Base-by-base conservation (phyloP, 2,797 vertebrate genomes). In the Semotilus atromaculatus region DNA sequence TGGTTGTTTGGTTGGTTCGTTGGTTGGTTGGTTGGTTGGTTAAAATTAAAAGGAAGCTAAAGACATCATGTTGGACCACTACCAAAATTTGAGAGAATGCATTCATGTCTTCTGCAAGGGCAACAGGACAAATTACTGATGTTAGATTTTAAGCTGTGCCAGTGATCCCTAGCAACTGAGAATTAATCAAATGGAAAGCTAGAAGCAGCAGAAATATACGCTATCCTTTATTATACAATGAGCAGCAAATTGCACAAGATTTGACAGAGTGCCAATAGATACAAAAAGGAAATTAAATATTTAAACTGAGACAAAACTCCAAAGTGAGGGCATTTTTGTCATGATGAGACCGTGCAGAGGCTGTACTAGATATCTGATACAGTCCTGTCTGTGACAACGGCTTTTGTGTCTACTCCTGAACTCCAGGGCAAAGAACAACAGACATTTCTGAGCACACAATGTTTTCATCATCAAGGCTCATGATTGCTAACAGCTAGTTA, bases 281-380 rank as follows among this genome's bases (percentile, higher is more conserved):
- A 21, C 58, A 29, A 36, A 64, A 83, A 82, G 68, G 34, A 82
- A 82, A 72, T 45, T 19, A 74, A 74, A 66, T 62, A 75, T 74
- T 82, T 66, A 66, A 75, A 81, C 38, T 81, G 62, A 76, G 13
- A 76, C 36, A 7, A 77, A 68, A 75, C 51, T 66, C 71, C 26
- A 66, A 76, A 74, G 84, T 23, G 1, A 71, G 38, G 29, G 29
- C 31, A 77, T 68, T 76, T 75, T n/a, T 40, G 53, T 82, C 79
- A 68, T 31, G 77, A 74, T 40, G 38, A 34, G 8, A 67, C 23
- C 19, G 19, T 11, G 8, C 67, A 77, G 9, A 58, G 19, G 60
- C 62, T 34, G 38, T 78, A 4, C 19, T 67, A 14, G 62, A 80
- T 70, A 80, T 68, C 31, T 80, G 64, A 80, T 80, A 23, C 64